Evolutionary conservation across 2,888 invertebrate species (phyloP), one percentile per base, ranked within the genome.

Genomic region (Vannuccia rotundouncinata): DNA sequence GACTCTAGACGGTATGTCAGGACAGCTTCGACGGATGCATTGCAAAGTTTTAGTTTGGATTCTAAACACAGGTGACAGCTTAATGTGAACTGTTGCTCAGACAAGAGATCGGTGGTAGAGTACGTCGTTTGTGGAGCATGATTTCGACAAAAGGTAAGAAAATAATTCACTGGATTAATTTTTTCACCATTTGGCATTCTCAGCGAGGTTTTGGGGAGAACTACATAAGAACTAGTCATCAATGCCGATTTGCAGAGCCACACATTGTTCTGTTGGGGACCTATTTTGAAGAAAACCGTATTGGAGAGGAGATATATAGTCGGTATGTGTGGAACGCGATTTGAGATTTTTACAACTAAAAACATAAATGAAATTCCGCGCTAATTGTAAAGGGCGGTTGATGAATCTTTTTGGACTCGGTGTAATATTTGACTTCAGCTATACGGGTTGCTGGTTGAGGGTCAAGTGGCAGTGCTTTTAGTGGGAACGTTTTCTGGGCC

Each of bases 281-380:
- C 75, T 13, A 2, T 75, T 30, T 75, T 2, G 75, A 75, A 75
- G 75, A 75, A 75, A 75, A 17, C 75, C 75, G n/a, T 1, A 5
- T 5, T 75, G 10, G 27, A 75, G 28, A 2, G 75, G 75, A 31
- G 75, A 75, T 30, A 5, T 10, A 5, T 29, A 29, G 1, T 75
- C 31, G 5, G 28, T 45, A 45, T 45, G 45, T 45, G 45, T 45
- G 45, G 74, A 22, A 22, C 74, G 5, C 74, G 22, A 27, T 75
- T 75, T 10, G 30, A 31, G 75, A 75, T 29, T 75, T 75, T 75
- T 75, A 29, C 75, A 22, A 29, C 75, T 75, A 31, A 27, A 22
- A 10, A 75, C 75, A 75, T 75, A 29, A 75, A 29, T 30, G 75
- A 75, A 27, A 75, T 75, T 31, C 75, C 75, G 2, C 75, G 27